Conservation (phyloP, 30 jellyfish, hydroid and myxozoan species). For the Rhopilema esculentum region DNA sequence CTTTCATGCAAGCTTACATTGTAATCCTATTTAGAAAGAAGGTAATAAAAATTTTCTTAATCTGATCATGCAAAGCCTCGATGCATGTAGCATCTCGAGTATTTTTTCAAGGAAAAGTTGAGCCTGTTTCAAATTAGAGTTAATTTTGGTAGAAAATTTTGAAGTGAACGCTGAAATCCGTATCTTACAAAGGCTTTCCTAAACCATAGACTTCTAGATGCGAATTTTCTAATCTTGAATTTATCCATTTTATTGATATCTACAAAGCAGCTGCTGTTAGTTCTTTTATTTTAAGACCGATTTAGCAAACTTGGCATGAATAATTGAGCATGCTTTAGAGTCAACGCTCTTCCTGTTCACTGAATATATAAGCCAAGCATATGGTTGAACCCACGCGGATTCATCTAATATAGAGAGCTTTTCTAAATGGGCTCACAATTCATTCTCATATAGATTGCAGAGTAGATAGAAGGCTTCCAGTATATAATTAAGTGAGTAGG, state of each 20-base stretch:
- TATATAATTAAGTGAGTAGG: neutral
- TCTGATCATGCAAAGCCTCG: neutral
- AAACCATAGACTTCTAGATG: neutral
- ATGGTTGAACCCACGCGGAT: neutral
- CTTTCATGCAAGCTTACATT: neutral
- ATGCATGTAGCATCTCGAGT: neutral
- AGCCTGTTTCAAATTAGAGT: neutral
- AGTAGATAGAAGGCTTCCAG: neutral
- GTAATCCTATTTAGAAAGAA: neutral
- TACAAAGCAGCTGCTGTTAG: neutral
- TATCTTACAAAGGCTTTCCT: neutral
- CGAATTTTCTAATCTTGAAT: neutral
- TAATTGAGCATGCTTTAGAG: neutral
- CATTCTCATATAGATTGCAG: neutral
- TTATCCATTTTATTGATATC: neutral
- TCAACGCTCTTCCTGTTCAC: neutral
- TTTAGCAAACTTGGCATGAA: neutral
- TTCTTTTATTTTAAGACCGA: neutral
- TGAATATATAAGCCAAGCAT: neutral
- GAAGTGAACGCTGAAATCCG: neutral
- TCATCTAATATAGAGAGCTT: neutral
- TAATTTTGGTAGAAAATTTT: neutral
- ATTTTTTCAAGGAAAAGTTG: too few relatives aligned
- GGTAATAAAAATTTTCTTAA: neutral
- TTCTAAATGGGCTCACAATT: neutral